Percentiles rank a stretch among this genome's conserved stretches.
Evolutionary conservation across 2,797 vertebrate species (phyloP).

Genomic region (Myotis vivesi): DNA sequence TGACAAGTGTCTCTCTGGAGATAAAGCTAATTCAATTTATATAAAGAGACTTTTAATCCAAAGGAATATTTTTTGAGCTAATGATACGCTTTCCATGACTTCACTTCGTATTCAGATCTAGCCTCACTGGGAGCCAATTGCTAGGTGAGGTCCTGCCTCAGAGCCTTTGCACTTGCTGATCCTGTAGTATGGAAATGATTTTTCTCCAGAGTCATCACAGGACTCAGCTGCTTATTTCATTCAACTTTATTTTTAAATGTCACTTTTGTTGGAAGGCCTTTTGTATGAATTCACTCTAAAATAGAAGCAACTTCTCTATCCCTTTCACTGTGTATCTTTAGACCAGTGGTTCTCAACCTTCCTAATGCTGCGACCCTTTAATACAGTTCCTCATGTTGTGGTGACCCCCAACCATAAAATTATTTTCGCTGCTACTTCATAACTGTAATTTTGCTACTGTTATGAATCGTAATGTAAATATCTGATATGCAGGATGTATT

Average conservation of each 20-base stretch:
- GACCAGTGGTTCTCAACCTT: too few relatives aligned
- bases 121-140: background rate
- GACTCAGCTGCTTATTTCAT: background rate
- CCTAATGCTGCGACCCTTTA: too few relatives aligned
- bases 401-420: too few relatives aligned
- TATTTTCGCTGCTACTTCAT: too few relatives aligned
- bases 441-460: too few relatives aligned
- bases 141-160: background rate
- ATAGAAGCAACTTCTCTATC: background rate
- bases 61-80: background rate
- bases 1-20: background rate
- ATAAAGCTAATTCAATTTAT: conserved; percentile 35
- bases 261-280: conserved; percentile 3
- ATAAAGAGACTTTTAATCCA: background rate
- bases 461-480: too few relatives aligned
- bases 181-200: conserved; percentile 19
- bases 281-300: background rate
- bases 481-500: too few relatives aligned
- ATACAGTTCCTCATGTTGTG: too few relatives aligned
- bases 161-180: conserved; percentile 38
- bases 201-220: conserved; percentile 10
- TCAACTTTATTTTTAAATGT: conserved; percentile 35
- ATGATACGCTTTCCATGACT: background rate
- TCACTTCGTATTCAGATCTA: background rate
- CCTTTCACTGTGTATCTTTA: background rate